These are phyloP conservation scores for Zootoca vivipara DNA, from an alignment of 2,113 vertebrate genomes.

Conservation along the genomic window DNA sequence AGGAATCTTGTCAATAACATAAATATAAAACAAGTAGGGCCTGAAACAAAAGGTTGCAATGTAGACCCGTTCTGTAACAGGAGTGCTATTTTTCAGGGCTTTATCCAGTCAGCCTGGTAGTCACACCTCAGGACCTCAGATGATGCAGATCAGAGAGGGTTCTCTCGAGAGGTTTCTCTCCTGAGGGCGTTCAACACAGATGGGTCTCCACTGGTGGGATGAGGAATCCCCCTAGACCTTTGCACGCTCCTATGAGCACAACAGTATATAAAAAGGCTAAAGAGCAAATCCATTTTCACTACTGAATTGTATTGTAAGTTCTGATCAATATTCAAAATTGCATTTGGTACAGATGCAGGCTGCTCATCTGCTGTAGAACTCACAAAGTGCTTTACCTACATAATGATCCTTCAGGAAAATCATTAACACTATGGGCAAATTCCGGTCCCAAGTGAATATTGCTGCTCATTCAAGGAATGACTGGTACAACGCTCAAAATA, in stretches of 20 bases:
- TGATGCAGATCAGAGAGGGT: background rate
- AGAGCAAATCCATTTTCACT: background rate
- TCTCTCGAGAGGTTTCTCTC: too few species aligned
- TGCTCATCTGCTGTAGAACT: background rate
- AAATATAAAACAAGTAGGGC: background rate
- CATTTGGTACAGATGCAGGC: background rate
- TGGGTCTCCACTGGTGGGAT: background rate
- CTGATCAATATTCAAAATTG: background rate
- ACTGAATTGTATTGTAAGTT: conserved; percentile 3
- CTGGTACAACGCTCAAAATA: too few species aligned
- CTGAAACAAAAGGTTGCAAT: background rate
- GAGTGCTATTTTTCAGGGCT: background rate
- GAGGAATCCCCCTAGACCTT: too few species aligned
- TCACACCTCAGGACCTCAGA: too few species aligned
- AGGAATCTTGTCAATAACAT: background rate
- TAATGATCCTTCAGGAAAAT: background rate
- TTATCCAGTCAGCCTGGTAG: background rate
- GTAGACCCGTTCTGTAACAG: background rate
- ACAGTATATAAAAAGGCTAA: background rate
- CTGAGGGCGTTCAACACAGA: too few species aligned
- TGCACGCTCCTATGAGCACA: background rate
- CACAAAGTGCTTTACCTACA: background rate
- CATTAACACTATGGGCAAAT: background rate
- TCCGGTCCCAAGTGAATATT: too few species aligned
- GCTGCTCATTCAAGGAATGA: too few species aligned